phyloP scores from a whole-genome alignment of 2,113 vertebrate species.

The Ciconia boyciana region DNA sequence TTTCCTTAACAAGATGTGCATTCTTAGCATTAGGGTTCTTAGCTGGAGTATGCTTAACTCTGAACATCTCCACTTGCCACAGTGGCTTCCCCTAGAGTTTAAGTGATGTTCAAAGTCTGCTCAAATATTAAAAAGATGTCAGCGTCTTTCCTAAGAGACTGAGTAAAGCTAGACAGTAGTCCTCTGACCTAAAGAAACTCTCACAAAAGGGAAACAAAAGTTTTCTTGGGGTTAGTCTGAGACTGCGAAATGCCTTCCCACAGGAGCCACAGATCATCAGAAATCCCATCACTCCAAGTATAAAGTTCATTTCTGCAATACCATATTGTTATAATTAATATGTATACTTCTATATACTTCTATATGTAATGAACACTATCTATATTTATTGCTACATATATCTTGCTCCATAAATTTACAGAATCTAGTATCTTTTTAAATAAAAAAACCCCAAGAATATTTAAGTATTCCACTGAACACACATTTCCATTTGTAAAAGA shows the following conservation, averaged over 20 bases:
- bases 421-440: neutral
- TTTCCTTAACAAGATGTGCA: neutral
- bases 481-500: neutral
- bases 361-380: neutral
- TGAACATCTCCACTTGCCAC: neutral
- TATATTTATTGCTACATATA: neutral
- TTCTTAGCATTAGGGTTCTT: neutral
- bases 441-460: neutral
- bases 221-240: neutral
- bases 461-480: neutral
- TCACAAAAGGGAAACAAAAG: neutral
- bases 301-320: neutral
- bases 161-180: neutral
- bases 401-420: neutral
- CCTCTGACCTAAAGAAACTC: constrained; percentile 9
- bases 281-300: neutral
- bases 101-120: constrained; percentile 13
- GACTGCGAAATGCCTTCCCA: neutral
- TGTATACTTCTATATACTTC: neutral
- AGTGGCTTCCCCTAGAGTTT: neutral
- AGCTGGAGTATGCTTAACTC: neutral
- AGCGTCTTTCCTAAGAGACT: neutral
- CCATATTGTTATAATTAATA: neutral
- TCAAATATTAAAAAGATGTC: constrained; percentile 1
- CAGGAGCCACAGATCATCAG: neutral